Conservation (phyloP, 2,888 invertebrate genomes). For the Alsophila aescularia region DNA sequence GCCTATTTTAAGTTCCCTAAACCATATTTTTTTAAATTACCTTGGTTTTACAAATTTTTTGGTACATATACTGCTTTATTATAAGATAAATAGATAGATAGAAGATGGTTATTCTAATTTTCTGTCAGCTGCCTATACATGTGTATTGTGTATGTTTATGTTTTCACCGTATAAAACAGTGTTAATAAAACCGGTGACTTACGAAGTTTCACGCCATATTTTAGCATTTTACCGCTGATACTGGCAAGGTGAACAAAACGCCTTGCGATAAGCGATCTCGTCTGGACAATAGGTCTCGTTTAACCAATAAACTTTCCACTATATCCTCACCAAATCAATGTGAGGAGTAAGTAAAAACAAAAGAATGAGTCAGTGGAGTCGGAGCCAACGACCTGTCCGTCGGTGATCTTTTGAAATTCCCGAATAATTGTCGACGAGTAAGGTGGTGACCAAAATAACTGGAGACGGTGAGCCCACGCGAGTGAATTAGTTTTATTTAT, state of each 20-base stretch:
- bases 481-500: conserved; percentile 79
- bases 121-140: too few relatives aligned
- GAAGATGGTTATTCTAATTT: too few relatives aligned
- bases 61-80: too few relatives aligned
- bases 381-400: conserved; percentile 69
- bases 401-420: conserved; percentile 82
- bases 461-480: conserved; percentile 64
- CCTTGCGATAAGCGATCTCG: conserved; percentile 22
- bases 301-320: conserved; percentile 39
- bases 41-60: too few relatives aligned
- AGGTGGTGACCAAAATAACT: conserved; percentile 80
- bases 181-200: conserved; percentile 3
- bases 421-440: conserved; percentile 81
- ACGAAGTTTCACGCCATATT: neutral
- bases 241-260: conserved; percentile 13
- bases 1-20: too few relatives aligned
- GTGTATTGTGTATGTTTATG: too few relatives aligned
- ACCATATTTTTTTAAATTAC: too few relatives aligned
- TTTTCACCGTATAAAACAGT: neutral
- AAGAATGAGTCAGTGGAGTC: conserved; percentile 77
- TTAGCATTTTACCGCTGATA: conserved; percentile 5
- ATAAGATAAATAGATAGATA: too few relatives aligned
- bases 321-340: conserved; percentile 48
- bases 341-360: conserved; percentile 68
- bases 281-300: conserved; percentile 32